phyloP scores from a whole-genome alignment of 2,113 vertebrate genomes.

The Leptodactylus fuscus region DNA sequence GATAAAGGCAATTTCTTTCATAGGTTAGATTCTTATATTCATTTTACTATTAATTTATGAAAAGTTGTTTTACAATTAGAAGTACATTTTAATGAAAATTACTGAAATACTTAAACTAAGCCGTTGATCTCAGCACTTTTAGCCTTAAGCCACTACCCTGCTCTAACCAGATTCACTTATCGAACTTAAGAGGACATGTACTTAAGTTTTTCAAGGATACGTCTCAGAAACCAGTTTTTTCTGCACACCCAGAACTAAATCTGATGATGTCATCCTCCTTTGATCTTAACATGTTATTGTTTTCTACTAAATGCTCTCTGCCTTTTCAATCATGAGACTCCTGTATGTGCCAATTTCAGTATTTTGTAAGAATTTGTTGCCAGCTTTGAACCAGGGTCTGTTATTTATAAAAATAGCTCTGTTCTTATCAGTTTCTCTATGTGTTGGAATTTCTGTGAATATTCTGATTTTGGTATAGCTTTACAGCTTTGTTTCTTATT shows the following conservation, averaged over 20 bases:
- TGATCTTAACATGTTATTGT: conserved; percentile 57
- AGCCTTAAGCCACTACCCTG: not conserved
- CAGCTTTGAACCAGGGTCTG: conserved; percentile 21
- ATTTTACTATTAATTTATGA: too few species aligned
- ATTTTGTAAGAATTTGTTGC: conserved; percentile 8
- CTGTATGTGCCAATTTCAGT: conserved; percentile 36
- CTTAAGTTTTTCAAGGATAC: conserved; percentile 27
- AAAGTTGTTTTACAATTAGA: too few species aligned
- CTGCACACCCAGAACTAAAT: conserved; percentile 21
- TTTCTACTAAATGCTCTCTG: conserved; percentile 50
- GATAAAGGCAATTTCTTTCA: too few species aligned
- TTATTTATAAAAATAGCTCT: conserved; percentile 17
- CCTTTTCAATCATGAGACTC: conserved; percentile 49
- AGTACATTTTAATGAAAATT: too few species aligned
- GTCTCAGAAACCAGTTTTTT: conserved; percentile 27
- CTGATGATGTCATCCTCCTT: conserved; percentile 50
- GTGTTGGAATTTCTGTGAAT: not conserved
- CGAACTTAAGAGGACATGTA: conserved; percentile 8
- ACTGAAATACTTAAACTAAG: not conserved
- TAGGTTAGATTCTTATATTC: too few species aligned
- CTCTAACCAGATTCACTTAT: conserved; percentile 25
- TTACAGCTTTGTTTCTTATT: too few species aligned
- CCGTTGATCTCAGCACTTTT: not conserved
- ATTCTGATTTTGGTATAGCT: not conserved
- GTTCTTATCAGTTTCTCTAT: not conserved